Evolutionary conservation across 2,888 invertebrate species (phyloP).

Genomic region (Amiota mariae): DNA sequence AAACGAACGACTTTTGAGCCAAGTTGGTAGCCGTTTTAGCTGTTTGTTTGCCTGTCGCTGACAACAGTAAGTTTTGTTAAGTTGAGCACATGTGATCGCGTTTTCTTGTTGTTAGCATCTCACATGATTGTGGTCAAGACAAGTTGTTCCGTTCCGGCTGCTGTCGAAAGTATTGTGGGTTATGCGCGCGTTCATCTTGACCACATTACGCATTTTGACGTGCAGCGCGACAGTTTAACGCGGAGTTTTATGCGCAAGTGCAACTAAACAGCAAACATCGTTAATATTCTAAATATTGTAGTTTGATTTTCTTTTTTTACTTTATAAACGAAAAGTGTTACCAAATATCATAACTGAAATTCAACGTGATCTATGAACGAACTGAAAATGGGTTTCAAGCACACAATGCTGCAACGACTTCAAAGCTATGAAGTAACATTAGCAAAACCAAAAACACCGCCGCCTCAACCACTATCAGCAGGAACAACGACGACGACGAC

Average conservation of each 20-base stretch:
- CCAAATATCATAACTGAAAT: background rate
- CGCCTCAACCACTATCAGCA: slow-evolving; percentile 19
- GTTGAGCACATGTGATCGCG: background rate
- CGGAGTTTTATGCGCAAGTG: slow-evolving; percentile 2
- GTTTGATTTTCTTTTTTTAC: background rate
- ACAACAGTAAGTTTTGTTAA: slow-evolving; percentile 6
- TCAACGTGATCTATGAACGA: slow-evolving; percentile 60
- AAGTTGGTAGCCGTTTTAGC: slow-evolving; percentile 34
- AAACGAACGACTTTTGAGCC: slow-evolving; percentile 31
- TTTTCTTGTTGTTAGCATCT: slow-evolving; percentile 16
- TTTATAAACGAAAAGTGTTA: background rate
- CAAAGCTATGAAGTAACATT: slow-evolving; percentile 62
- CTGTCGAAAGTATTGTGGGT: slow-evolving; percentile 41
- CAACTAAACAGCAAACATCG: background rate
- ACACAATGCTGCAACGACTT: slow-evolving; percentile 70
- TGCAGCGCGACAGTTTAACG: slow-evolving; percentile 66
- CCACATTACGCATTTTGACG: slow-evolving; percentile 70
- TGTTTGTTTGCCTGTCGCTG: slow-evolving; percentile 1
- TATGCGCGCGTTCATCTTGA: slow-evolving; percentile 50
- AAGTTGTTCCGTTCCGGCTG: slow-evolving; percentile 22
- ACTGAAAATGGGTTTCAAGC: slow-evolving; percentile 71
- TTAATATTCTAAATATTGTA: too few relatives aligned
- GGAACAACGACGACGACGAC: background rate
- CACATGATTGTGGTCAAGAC: slow-evolving; percentile 44
- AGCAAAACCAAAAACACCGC: slow-evolving; percentile 31